Evolutionary conservation across 92 coral and sea anemone species (phyloP).

Genomic region (Phenganax subtilis): DNA sequence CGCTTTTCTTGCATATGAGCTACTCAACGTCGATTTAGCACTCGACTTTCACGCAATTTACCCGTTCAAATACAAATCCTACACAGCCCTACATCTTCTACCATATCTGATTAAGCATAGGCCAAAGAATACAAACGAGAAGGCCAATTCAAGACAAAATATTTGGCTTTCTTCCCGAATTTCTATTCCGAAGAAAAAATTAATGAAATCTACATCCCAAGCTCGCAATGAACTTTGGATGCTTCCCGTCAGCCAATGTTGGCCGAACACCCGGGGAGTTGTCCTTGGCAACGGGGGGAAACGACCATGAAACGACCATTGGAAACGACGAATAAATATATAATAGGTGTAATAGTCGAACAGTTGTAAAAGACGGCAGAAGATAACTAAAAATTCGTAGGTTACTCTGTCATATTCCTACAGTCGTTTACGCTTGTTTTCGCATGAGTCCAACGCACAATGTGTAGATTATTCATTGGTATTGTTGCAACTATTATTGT

Average conservation of each 20-base stretch:
- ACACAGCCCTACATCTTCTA: slow-evolving; percentile 20
- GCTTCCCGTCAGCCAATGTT: slow-evolving; percentile 26
- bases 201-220: slow-evolving; percentile 15
- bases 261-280: slow-evolving; percentile 56
- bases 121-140: not conserved
- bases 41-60: not conserved
- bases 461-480: no score
- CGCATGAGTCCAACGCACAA: no score
- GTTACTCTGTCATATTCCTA: no score
- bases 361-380: no score
- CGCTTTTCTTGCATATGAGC: slow-evolving; percentile 18
- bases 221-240: slow-evolving; percentile 28
- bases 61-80: slow-evolving; percentile 4
- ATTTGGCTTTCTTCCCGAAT: slow-evolving; percentile 4
- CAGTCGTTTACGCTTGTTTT: no score
- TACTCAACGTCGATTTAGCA: not conserved
- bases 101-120: slow-evolving; percentile 18
- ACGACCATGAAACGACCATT: no score
- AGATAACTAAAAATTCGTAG: no score
- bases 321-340: no score
- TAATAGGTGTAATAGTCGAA: no score
- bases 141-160: not conserved
- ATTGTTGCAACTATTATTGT: no score
- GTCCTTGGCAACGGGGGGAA: slow-evolving; percentile 73
- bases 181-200: slow-evolving; percentile 19